A percentile compares a stretch with the other conserved stretches of the same genome.
These are phyloP conservation scores for Malurus cyaneus DNA, from an alignment of 2,113 vertebrate species.

Conservation along the genomic window DNA sequence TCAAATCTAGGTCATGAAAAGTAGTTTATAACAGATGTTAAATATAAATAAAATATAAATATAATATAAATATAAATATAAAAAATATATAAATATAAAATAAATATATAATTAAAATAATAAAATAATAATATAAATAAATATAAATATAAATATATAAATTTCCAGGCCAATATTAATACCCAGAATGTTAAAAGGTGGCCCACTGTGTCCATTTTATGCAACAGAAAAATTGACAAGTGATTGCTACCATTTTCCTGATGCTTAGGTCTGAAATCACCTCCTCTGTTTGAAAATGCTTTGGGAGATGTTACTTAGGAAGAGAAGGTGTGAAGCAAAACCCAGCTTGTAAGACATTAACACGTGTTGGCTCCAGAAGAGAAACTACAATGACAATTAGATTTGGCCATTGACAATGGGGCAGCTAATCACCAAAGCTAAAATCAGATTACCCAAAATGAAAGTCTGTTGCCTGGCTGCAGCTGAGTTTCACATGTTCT, in stretches of 20 bases:
- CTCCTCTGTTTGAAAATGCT: neutral
- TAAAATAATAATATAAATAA: no score
- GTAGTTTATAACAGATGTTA: neutral
- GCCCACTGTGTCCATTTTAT: neutral
- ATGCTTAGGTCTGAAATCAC: neutral
- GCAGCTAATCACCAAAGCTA: constrained; percentile 14
- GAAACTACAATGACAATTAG: constrained; percentile 16
- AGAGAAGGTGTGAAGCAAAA: neutral
- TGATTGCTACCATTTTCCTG: neutral
- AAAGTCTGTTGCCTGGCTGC: constrained; percentile 39
- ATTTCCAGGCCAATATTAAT: neutral
- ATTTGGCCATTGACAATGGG: constrained; percentile 24
- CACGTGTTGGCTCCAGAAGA: neutral
- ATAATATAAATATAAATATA: no score
- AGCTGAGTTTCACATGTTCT: constrained; percentile 9
- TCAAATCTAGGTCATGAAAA: neutral
- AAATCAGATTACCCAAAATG: constrained; percentile 50
- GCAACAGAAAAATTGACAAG: neutral
- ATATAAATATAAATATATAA: neutral
- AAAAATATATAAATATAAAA: no score
- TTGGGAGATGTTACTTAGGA: neutral
- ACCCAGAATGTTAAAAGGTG: neutral
- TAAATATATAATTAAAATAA: no score
- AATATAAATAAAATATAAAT: neutral
- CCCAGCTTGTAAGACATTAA: neutral